These are phyloP conservation scores for Andrena hattorfiana DNA, from an alignment of 2,888 invertebrate species.

Conservation along the genomic window DNA sequence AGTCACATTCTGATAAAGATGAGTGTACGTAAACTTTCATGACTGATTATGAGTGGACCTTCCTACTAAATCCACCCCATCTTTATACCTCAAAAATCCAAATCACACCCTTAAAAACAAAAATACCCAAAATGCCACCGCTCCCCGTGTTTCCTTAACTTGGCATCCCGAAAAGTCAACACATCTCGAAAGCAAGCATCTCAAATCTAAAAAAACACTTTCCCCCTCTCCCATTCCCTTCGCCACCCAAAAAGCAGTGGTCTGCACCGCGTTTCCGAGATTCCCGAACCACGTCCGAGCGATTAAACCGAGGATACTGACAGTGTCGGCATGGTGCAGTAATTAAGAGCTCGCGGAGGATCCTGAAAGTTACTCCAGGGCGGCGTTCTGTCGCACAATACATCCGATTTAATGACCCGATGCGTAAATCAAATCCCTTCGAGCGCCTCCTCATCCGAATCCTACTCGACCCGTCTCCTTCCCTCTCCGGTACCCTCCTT, in stretches of 20 bases:
- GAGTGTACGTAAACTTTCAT: too few species aligned
- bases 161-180: too few species aligned
- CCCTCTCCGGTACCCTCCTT: conserved; percentile 19
- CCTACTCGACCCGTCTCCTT: conserved; percentile 38
- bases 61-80: too few species aligned
- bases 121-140: too few species aligned
- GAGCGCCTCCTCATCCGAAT: conserved; percentile 48
- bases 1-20: too few species aligned
- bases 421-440: conserved; percentile 77
- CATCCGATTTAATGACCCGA: conserved; percentile 79
- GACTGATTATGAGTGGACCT: too few species aligned
- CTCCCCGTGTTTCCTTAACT: too few species aligned
- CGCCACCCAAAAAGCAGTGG: not conserved
- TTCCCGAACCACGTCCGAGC: conserved; percentile 20
- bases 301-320: conserved; percentile 23
- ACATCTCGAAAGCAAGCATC: too few species aligned
- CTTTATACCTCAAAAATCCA: too few species aligned
- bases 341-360: conserved; percentile 79
- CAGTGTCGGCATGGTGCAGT: conserved; percentile 46
- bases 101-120: too few species aligned
- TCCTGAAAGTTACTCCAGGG: conserved; percentile 69
- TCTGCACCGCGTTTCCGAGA: conserved; percentile 5
- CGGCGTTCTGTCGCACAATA: conserved; percentile 71
- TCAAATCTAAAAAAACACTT: too few species aligned
- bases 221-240: too few species aligned